phyloP scores from a whole-genome alignment of 2,113 vertebrate genomes.

The Empidonax traillii region DNA sequence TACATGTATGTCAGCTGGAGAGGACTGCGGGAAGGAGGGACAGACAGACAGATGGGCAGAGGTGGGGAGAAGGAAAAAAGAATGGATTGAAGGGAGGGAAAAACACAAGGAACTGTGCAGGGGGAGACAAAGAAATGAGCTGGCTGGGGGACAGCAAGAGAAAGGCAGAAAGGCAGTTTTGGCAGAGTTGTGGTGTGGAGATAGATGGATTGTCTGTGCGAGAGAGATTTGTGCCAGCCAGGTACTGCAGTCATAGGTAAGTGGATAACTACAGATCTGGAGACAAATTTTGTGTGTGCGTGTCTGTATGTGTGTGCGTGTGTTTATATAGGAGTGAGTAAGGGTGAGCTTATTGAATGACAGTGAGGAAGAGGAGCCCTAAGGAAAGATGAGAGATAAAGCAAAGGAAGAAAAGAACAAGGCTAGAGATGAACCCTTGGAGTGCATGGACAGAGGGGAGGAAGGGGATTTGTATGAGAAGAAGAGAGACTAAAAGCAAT shows the following conservation, averaged over 20 bases:
- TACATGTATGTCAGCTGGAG: neutral
- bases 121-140: neutral
- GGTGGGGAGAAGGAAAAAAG: neutral
- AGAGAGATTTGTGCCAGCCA: neutral
- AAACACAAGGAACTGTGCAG: neutral
- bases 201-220: neutral
- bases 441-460: neutral
- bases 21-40: neutral
- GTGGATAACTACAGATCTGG: neutral
- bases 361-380: neutral
- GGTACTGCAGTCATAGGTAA: neutral
- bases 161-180: neutral
- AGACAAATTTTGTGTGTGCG: neutral
- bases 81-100: neutral
- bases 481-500: neutral
- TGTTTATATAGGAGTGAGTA: neutral
- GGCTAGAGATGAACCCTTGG: neutral
- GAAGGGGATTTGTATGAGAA: neutral
- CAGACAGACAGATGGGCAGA: neutral
- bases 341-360: neutral
- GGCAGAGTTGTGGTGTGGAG: neutral
- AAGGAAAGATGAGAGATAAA: neutral
- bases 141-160: neutral
- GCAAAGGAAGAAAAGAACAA: neutral
- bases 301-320: too few relatives aligned